Evolutionary conservation across 2,888 invertebrate species (phyloP).

Genomic region (Tipula helvola): DNA sequence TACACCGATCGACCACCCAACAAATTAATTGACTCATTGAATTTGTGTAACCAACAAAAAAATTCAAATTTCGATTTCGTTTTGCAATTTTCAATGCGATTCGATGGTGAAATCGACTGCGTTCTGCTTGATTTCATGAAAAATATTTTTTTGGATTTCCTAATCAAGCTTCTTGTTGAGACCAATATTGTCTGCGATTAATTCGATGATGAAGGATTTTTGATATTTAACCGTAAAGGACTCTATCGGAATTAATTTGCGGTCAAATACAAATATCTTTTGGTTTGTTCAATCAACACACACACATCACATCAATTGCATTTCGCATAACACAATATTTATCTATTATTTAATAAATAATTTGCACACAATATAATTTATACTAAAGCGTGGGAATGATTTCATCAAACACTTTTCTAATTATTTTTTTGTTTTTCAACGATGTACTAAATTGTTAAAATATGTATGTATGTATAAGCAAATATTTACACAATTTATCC

Average conservation of each 20-base stretch:
- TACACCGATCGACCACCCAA: not conserved
- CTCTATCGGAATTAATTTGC: not conserved
- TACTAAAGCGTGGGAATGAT: not conserved
- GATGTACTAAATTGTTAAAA: not conserved
- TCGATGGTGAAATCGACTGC: not conserved
- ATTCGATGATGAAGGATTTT: not conserved
- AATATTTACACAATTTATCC: not conserved
- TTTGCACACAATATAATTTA: not conserved
- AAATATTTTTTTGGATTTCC: not conserved
- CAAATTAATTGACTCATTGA: not conserved
- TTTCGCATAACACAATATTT: not conserved
- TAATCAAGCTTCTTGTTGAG: not conserved
- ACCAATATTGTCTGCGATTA: not conserved
- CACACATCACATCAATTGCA: not conserved
- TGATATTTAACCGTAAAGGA: not conserved
- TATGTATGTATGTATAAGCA: not conserved
- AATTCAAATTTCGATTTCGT: not conserved
- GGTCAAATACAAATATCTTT: not conserved
- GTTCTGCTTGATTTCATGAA: not conserved
- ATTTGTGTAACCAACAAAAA: not conserved
- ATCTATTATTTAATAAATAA: not conserved
- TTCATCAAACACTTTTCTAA: not conserved
- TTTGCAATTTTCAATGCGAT: not conserved
- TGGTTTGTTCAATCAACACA: too few relatives aligned
- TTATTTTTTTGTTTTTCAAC: not conserved